Percentiles rank a stretch among this genome's conserved stretches.
Conservation (phyloP, 1,140 invertebrate genomes). For the Grapholita molesta region DNA sequence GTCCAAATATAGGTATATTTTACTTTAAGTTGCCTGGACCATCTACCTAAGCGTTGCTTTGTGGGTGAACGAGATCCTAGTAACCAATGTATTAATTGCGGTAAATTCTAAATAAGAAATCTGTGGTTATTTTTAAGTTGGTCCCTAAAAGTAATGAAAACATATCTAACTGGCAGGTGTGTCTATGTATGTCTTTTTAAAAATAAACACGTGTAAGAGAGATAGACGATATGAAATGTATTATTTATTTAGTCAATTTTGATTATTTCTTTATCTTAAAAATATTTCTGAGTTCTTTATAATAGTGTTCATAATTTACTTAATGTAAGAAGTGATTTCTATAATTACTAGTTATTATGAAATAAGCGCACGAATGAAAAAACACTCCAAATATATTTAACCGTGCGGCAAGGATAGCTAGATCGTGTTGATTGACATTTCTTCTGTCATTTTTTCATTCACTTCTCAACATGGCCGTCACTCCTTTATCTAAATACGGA, state of each 20-base stretch:
- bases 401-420: slow-evolving; percentile 18
- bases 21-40: too few relatives aligned
- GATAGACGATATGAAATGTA: background rate
- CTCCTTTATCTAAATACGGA: slow-evolving; percentile 55
- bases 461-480: slow-evolving; percentile 61
- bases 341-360: background rate
- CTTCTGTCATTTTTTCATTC: slow-evolving; percentile 48
- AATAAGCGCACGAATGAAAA: background rate
- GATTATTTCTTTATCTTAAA: too few relatives aligned
- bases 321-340: background rate
- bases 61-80: too few relatives aligned
- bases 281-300: background rate
- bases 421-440: slow-evolving; percentile 51
- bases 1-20: too few relatives aligned
- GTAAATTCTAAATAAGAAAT: too few relatives aligned
- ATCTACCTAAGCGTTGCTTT: too few relatives aligned
- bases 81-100: too few relatives aligned
- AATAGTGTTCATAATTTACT: background rate
- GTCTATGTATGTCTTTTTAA: background rate
- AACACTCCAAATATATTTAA: background rate
- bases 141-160: background rate
- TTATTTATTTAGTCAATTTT: background rate
- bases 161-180: background rate
- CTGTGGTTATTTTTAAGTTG: background rate
- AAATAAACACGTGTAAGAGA: background rate